A percentile compares a stretch with the other conserved stretches of the same genome.
phyloP scores from a whole-genome alignment of 2,113 vertebrate genomes.

The Stigmatopora nigra region DNA sequence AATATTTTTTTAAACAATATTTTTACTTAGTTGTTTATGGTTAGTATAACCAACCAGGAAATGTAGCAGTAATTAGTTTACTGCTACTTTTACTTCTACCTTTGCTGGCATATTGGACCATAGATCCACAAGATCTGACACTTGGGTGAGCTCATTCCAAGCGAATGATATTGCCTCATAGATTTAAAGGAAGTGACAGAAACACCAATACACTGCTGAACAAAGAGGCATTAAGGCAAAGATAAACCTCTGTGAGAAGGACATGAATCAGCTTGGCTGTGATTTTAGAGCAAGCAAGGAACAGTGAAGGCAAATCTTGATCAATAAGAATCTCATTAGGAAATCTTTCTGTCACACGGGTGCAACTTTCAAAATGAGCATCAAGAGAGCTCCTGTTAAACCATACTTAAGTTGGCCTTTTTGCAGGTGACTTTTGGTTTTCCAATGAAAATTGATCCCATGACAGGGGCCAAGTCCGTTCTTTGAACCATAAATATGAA shows the following conservation, averaged over 20 bases:
- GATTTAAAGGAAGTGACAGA: constrained; percentile 66
- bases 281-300: constrained; percentile 47
- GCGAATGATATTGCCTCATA: constrained; percentile 65
- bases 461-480: neutral
- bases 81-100: constrained; percentile 33
- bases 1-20: constrained; percentile 4
- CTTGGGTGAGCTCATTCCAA: constrained; percentile 58
- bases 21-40: constrained; percentile 28
- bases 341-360: constrained; percentile 35
- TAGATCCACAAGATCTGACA: constrained; percentile 61
- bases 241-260: constrained; percentile 59
- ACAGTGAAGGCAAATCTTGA: constrained; percentile 53
- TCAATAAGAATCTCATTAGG: constrained; percentile 64
- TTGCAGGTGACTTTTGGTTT: neutral
- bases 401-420: constrained; percentile 14
- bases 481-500: neutral
- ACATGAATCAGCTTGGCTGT: constrained; percentile 53
- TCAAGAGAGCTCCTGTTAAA: constrained; percentile 22
- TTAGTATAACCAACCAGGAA: constrained; percentile 41
- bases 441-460: neutral
- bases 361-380: constrained; percentile 29
- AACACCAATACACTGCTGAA: constrained; percentile 66
- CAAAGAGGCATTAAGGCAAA: constrained; percentile 67
- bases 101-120: constrained; percentile 50
- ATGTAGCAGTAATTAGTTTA: constrained; percentile 49